Percentiles rank a stretch among this genome's conserved stretches.
These are phyloP conservation scores for Saccopteryx leptura DNA, from an alignment of 2,113 vertebrate genomes.

Conservation along the genomic window DNA sequence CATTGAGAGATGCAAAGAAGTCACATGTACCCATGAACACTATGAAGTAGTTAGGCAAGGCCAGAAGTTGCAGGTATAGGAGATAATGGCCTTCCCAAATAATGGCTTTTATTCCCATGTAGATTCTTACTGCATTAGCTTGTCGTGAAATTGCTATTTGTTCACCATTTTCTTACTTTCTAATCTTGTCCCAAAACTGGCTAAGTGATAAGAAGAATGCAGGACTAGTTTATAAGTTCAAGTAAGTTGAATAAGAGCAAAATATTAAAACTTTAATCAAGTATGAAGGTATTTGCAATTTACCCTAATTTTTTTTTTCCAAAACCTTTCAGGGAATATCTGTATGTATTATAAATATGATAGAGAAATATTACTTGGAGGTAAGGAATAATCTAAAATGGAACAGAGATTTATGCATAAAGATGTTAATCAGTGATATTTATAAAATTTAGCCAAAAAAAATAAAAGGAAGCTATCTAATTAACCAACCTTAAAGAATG, in stretches of 20 bases:
- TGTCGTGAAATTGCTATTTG: constrained; percentile 10
- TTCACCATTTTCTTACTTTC: constrained; percentile 44
- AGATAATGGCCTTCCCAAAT: background rate
- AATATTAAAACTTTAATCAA: constrained; percentile 44
- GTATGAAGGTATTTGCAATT: background rate
- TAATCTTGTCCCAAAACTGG: constrained; percentile 32
- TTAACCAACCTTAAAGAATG: constrained; percentile 44
- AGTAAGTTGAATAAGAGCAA: background rate
- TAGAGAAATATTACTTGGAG: constrained; percentile 10
- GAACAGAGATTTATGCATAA: constrained; percentile 47
- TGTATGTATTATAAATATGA: constrained; percentile 2
- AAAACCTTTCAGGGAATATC: background rate
- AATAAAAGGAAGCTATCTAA: background rate
- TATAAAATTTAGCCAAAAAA: background rate
- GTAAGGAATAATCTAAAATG: constrained; percentile 52
- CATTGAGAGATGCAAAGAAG: constrained; percentile 40
- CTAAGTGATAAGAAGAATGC: constrained; percentile 11
- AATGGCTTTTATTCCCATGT: background rate
- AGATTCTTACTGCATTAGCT: background rate
- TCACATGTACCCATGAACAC: background rate
- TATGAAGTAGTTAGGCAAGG: background rate
- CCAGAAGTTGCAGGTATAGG: background rate
- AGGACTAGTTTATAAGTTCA: background rate
- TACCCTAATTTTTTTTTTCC: constrained; percentile 37
- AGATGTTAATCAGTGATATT: constrained; percentile 11